A percentile compares a stretch with the other conserved stretches of the same genome.
Evolutionary conservation across 1,140 invertebrate species (phyloP).

Genomic region (Adelges cooleyi): DNA sequence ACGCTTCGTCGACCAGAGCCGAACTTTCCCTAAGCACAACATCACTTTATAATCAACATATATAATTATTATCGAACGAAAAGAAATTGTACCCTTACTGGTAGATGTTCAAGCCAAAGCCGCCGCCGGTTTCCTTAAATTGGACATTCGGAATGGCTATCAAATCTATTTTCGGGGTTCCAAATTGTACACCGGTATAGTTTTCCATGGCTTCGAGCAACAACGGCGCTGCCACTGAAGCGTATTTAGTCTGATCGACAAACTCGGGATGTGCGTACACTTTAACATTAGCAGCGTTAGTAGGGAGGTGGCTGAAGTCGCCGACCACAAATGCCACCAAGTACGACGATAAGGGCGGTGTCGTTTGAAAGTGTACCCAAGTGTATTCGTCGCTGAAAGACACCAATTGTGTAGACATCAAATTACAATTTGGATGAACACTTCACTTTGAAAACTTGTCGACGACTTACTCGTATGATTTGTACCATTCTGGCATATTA

Average conservation of each 20-base stretch:
- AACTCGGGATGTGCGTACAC: neutral
- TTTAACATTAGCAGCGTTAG: neutral
- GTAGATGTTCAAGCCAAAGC: constrained; percentile 78
- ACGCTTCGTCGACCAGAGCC: neutral
- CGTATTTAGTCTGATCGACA: constrained; percentile 37
- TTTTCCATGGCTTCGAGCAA: constrained; percentile 34
- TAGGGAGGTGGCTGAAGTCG: constrained; percentile 37
- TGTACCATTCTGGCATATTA: constrained; percentile 44
- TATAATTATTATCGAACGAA: too few relatives aligned
- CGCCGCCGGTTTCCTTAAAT: constrained; percentile 89
- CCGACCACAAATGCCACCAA: constrained; percentile 57
- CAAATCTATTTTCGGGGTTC: constrained; percentile 54
- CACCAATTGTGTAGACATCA: too few relatives aligned
- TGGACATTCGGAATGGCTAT: constrained; percentile 89
- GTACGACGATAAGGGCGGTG: constrained; percentile 66
- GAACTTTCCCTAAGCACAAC: neutral
- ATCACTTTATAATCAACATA: too few relatives aligned
- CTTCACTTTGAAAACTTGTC: neutral
- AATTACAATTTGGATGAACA: neutral
- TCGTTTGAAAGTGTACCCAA: constrained; percentile 29
- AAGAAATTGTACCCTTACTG: too few relatives aligned
- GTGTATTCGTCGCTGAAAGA: neutral
- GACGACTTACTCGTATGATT: too few relatives aligned
- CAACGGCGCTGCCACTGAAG: constrained; percentile 39
- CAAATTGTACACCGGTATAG: constrained; percentile 31